Percentiles rank a stretch among this genome's conserved stretches.
These are phyloP conservation scores for Megaceryle alcyon DNA, from an alignment of 2,797 vertebrate genomes.

Conservation along the genomic window DNA sequence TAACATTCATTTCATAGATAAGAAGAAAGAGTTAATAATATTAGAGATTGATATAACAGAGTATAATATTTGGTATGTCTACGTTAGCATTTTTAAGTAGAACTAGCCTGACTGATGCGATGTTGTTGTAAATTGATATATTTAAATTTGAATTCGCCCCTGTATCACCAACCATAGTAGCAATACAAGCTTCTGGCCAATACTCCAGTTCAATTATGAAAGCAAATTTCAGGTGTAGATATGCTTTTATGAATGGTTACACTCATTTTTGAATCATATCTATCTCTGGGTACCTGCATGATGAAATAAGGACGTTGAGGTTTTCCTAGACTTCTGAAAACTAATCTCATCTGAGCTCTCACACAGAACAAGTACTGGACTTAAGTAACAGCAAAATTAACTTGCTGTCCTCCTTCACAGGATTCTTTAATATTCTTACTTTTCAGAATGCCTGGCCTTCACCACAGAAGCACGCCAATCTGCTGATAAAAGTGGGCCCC, in stretches of 20 bases:
- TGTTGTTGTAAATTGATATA: not conserved
- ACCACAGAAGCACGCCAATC: not conserved
- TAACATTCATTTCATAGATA: not conserved
- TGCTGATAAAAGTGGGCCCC: not conserved
- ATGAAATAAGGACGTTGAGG: too few relatives aligned
- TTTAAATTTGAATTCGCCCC: not conserved
- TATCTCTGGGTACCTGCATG: too few relatives aligned
- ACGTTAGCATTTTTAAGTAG: not conserved
- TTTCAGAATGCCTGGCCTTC: not conserved
- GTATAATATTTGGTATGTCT: not conserved
- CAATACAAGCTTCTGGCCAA: not conserved
- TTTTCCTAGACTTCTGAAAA: not conserved
- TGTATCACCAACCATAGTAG: not conserved
- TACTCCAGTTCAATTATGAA: not conserved
- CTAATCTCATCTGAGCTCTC: not conserved
- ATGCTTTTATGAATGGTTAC: not conserved
- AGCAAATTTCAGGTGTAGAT: not conserved
- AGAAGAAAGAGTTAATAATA: not conserved
- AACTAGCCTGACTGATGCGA: not conserved
- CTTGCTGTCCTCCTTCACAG: not conserved
- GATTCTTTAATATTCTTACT: not conserved
- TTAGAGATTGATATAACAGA: too few relatives aligned
- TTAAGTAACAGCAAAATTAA: not conserved
- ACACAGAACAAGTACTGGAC: not conserved
- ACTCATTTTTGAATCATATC: not conserved